Conservation (phyloP, 2,888 invertebrate species). For the Tachina grossa region DNA sequence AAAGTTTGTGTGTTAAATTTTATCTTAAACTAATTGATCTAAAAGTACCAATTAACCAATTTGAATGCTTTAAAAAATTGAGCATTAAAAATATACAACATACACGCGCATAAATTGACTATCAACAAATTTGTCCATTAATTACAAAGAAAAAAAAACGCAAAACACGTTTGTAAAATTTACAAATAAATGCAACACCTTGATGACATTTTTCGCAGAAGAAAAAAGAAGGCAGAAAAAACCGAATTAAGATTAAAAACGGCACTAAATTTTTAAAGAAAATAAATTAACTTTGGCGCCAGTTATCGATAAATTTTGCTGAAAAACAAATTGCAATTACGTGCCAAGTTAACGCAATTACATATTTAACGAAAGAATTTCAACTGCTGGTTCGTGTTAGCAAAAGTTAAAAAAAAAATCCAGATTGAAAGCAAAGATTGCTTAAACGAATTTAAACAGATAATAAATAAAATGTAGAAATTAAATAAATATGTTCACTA, state of each 20-base stretch:
- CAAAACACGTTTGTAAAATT: conserved; percentile 42
- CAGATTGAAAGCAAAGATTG: conserved; percentile 62
- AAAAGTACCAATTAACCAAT: conserved; percentile 13
- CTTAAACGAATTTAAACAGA: conserved; percentile 38
- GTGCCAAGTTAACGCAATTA: conserved; percentile 71
- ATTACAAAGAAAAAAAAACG: conserved; percentile 43
- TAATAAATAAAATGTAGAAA: conserved; percentile 48
- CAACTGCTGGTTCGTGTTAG: not conserved
- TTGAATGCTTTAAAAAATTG: conserved; percentile 6
- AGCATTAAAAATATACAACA: not conserved
- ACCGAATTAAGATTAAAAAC: conserved; percentile 6
- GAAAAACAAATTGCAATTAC: conserved; percentile 73
- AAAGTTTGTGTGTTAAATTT: not conserved
- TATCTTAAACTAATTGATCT: conserved; percentile 42
- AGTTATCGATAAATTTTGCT: conserved; percentile 70
- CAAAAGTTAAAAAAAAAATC: not conserved
- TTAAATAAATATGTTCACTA: conserved; percentile 2
- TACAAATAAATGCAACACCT: conserved; percentile 62
- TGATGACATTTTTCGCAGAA: conserved; percentile 63
- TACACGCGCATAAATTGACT: conserved; percentile 28
- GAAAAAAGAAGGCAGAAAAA: conserved; percentile 21
- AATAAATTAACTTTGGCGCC: conserved; percentile 72
- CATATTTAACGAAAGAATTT: conserved; percentile 39
- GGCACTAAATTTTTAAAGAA: conserved; percentile 38
- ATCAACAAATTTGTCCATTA: conserved; percentile 40